Percentiles rank a stretch among this genome's conserved stretches.
These are phyloP conservation scores for Delia radicum DNA, from an alignment of 1,140 invertebrate genomes.

Conservation along the genomic window DNA sequence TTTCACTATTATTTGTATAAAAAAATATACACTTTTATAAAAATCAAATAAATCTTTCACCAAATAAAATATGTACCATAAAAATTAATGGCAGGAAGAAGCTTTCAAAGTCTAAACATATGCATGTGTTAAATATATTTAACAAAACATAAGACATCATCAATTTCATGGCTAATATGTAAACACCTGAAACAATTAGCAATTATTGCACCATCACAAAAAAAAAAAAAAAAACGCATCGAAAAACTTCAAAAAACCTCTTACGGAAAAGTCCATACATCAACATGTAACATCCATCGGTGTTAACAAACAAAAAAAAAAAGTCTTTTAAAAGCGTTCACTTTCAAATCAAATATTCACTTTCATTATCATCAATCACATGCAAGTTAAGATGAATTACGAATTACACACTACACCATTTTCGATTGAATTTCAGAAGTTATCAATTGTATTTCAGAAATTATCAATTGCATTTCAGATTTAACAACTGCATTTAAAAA, in stretches of 20 bases:
- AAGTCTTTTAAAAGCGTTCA: background rate
- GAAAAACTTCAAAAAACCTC: background rate
- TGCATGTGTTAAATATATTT: background rate
- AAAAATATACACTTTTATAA: too few species aligned
- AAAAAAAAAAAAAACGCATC: background rate
- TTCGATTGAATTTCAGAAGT: too few species aligned
- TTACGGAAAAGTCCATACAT: background rate
- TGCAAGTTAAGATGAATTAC: background rate
- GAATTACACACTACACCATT: background rate
- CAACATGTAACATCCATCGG: background rate
- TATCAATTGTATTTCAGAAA: too few species aligned
- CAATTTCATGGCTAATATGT: constrained; percentile 4
- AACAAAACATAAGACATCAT: background rate
- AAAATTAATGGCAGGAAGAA: background rate
- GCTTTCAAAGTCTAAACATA: background rate
- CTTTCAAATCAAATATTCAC: constrained; percentile 4
- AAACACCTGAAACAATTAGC: constrained; percentile 4
- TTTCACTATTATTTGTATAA: too few species aligned
- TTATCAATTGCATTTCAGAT: too few species aligned
- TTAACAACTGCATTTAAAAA: too few species aligned
- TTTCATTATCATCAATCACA: constrained; percentile 4
- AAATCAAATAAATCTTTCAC: background rate
- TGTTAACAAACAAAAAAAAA: background rate
- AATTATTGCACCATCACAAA: background rate
- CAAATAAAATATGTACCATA: background rate